Evolutionary conservation across 2,797 vertebrate species (phyloP).

Genomic region (Sebastes itinus): DNA sequence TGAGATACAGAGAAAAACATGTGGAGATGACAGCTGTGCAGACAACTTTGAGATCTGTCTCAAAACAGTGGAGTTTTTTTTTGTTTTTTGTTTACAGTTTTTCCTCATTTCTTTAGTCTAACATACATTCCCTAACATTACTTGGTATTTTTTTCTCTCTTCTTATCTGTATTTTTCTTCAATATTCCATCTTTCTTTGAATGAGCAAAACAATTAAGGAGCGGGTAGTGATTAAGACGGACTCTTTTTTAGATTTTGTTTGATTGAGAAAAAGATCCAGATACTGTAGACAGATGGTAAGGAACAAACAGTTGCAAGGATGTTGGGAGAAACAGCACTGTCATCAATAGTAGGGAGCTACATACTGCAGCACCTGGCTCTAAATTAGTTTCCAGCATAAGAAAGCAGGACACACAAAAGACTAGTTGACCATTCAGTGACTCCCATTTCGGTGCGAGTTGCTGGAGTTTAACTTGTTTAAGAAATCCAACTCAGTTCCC

Average conservation of each 20-base stretch:
- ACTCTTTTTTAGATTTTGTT: not conserved
- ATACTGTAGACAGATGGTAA: conserved; percentile 4
- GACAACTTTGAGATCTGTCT: not conserved
- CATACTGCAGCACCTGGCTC: conserved; percentile 1
- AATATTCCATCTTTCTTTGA: not conserved
- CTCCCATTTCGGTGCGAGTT: not conserved
- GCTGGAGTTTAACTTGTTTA: not conserved
- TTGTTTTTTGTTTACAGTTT: too few species aligned
- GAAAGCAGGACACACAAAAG: not conserved
- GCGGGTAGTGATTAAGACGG: not conserved
- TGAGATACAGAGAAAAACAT: not conserved
- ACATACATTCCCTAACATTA: not conserved
- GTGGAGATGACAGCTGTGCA: conserved; percentile 7
- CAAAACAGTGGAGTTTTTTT: not conserved
- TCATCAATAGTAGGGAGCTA: conserved; percentile 5
- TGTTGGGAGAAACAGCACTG: not conserved
- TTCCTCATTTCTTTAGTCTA: not conserved
- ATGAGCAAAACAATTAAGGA: not conserved
- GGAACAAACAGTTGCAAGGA: conserved; percentile 11
- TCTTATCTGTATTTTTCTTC: not conserved
- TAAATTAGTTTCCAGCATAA: not conserved
- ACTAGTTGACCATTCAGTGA: not conserved
- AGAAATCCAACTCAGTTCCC: not conserved
- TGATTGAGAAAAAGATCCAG: not conserved
- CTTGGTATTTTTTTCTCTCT: not conserved